Conservation (phyloP, 1,140 invertebrate species). For the Belonocnema kinseyi region DNA sequence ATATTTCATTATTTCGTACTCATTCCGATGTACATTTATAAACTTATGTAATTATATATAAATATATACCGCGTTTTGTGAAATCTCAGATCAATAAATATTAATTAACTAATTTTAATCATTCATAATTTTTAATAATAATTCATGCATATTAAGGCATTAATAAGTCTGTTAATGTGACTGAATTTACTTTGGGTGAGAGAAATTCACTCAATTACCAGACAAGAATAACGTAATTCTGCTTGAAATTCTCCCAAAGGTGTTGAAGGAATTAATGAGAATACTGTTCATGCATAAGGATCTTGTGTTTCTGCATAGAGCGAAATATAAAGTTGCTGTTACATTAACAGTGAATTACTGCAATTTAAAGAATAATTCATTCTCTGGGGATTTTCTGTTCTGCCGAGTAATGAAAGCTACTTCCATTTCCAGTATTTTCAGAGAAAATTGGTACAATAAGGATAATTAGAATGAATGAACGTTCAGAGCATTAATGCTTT, state of each 20-base stretch:
- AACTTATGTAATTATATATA: too few species aligned
- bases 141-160: background rate
- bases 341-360: constrained; percentile 30
- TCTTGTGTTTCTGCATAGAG: constrained; percentile 23
- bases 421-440: constrained; percentile 32
- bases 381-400: constrained; percentile 10
- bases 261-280: constrained; percentile 19
- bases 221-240: constrained; percentile 21
- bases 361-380: constrained; percentile 28
- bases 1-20: too few species aligned
- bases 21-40: too few species aligned
- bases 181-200: background rate
- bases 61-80: too few species aligned
- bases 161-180: background rate
- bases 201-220: background rate
- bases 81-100: too few species aligned
- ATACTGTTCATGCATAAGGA: constrained; percentile 14
- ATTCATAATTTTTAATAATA: too few species aligned
- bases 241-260: constrained; percentile 11
- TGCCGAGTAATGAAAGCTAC: constrained; percentile 27
- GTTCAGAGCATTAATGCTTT: background rate
- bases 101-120: too few species aligned
- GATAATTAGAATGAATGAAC: constrained; percentile 11
- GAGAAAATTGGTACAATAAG: constrained; percentile 26
- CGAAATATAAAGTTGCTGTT: constrained; percentile 26